Base-by-base conservation (phyloP, 2,113 vertebrate species). In the Entomyzon cyanotis region DNA sequence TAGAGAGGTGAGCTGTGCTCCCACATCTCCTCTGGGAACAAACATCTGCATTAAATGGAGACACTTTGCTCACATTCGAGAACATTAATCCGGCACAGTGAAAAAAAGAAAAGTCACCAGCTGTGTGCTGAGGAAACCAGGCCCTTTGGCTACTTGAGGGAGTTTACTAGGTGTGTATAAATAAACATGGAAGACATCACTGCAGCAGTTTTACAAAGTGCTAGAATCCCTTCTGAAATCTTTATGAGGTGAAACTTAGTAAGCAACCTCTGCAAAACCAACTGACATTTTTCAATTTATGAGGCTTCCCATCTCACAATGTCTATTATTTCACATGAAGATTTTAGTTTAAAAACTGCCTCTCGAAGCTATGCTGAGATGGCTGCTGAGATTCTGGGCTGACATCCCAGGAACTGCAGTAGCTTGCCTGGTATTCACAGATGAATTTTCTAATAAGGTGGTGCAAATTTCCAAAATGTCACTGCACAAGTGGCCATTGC, bases 221-320 rank as follows among this genome's bases (percentile, higher is more conserved):
- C 79, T 85, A 75, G 70, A 84, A 94, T 78, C 74, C 86, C 69
- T 78, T 55, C 77, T 76, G 77, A 90, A 85, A 83, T 30, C 19
- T 94, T 96, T 92, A 95, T 53, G 84, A 92, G 71, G 88, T 87
- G 93, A 92, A 95, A 94, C 91, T 92, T 58, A 89, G 76, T 19
- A 87, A 86, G 59, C 49, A 80, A 62, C 35, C 20, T 77, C 70
- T 77, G 60, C 63, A 93, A 93, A 97, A 68, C 52, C 63, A 67
- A 37, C 84, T 49, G 50, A 71, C 69, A 21, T 88, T 91, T 93
- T 89, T 63, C 70, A 69, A 23, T 87, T 90, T 84, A 83, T 33
- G 62, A 92, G 80, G 52, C 49, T 93, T 82, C 87, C 46, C 65
- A 46, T 84, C 59, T 69, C 2, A 0, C 46, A 62, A 39, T 0